Conservation (phyloP, 2,113 vertebrate genomes). For the Pampusana beccarii region DNA sequence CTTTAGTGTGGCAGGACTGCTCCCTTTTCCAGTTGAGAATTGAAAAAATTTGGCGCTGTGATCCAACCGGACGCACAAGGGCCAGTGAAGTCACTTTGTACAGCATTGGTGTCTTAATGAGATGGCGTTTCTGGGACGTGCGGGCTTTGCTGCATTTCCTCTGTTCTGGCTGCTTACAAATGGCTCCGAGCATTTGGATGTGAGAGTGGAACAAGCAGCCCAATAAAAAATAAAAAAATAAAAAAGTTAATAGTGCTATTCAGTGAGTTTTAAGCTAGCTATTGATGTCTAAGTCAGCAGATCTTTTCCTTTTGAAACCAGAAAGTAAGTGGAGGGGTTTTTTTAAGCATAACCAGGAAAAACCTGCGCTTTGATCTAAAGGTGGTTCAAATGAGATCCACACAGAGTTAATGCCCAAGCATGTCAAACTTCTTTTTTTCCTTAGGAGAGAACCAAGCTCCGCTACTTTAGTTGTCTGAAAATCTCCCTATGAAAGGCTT, state of each 20-base stretch:
- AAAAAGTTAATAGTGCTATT: conserved; percentile 75
- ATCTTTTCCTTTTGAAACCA: conserved; percentile 78
- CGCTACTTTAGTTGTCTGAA: conserved; percentile 34
- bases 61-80: not conserved
- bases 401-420: conserved; percentile 61
- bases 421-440: conserved; percentile 49
- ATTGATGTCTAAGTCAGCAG: conserved; percentile 77
- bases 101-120: not conserved
- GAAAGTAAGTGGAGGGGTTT: conserved; percentile 32
- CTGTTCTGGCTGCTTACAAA: conserved; percentile 24
- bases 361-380: conserved; percentile 77
- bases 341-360: conserved; percentile 72
- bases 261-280: conserved; percentile 72
- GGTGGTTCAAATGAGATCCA: conserved; percentile 74
- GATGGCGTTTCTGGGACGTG: not conserved
- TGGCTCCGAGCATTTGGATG: conserved; percentile 39
- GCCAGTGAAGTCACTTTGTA: not conserved
- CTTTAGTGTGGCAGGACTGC: not conserved
- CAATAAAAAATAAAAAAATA: conserved; percentile 65
- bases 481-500: conserved; percentile 14
- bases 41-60: not conserved
- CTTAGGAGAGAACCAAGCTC: conserved; percentile 17
- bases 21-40: not conserved
- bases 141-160: conserved; percentile 3
- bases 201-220: conserved; percentile 48